These are phyloP conservation scores for Acanthosoma haemorrhoidale DNA, from an alignment of 2,888 invertebrate species.

Conservation along the genomic window DNA sequence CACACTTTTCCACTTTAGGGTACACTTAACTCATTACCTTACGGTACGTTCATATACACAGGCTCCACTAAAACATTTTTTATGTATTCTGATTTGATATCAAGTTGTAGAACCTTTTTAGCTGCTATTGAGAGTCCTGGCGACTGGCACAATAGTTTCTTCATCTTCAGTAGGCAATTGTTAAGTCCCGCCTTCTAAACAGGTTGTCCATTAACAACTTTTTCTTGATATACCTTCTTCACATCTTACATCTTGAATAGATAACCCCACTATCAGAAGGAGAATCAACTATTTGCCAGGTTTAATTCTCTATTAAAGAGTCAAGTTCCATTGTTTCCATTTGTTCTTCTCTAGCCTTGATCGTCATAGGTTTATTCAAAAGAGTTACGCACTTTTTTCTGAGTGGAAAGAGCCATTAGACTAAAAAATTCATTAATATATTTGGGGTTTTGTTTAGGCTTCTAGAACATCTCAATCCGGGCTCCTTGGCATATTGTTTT, in stretches of 20 bases:
- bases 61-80: conserved; percentile 10
- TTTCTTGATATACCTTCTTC: conserved; percentile 28
- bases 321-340: conserved; percentile 8
- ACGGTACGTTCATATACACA: conserved; percentile 15
- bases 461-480: background rate
- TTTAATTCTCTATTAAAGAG: conserved; percentile 12
- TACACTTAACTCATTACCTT: background rate
- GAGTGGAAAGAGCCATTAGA: background rate
- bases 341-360: conserved; percentile 15
- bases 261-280: background rate
- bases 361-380: too few relatives aligned
- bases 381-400: background rate
- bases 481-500: background rate
- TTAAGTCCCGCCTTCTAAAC: conserved; percentile 27
- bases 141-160: conserved; percentile 29
- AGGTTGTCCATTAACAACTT: background rate
- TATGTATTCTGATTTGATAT: conserved; percentile 21
- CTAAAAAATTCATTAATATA: background rate
- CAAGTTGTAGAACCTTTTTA: conserved; percentile 15
- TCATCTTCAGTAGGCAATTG: conserved; percentile 1
- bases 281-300: conserved; percentile 28
- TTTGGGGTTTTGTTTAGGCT: background rate
- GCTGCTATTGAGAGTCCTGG: conserved; percentile 14
- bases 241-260: conserved; percentile 29
- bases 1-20: too few relatives aligned